Evolutionary conservation across 2,888 invertebrate species (phyloP), one percentile per base, ranked within the genome.

Genomic region (Tanypteryx hageni): DNA sequence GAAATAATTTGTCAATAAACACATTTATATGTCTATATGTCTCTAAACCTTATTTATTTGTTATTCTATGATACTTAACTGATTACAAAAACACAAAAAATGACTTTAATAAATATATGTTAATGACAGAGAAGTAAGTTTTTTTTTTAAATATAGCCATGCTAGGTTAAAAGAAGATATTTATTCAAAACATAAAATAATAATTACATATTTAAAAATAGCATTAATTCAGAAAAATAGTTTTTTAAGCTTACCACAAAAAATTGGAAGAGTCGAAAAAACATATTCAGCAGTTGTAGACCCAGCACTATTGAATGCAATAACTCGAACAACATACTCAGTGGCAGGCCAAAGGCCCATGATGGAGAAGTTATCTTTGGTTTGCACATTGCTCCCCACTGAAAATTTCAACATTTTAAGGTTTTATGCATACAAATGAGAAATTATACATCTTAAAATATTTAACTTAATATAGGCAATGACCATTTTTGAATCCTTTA

Each of bases 311-410:
- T 94, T 95, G 81, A 93, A 93, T 44, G 94, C 94, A 61, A 93
- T 93, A 11, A 95, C 94, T 92, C 94, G 93, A 56, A 95, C 93
- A 57, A 94, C 93, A 93, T 95, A 95, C 92, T 94, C 94, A 68
- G 94, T 94, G 84, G 94, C 94, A 76, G 95, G 94, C 94, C 94
- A 94, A 81, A 95, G 93, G 76, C 94, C 94, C 93, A 93, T 93
- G 84, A 95, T 94, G 86, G 94, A 93, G 92, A 94, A 93, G 56
- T 92, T 94, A 44, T 94, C 94, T 85, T 93, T 93, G n/a, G 92
- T 93, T 59, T 93, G 93, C 44, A 94, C 92, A 86, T 93, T 93
- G 92, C 93, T 94, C 10, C 94, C 94, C 89, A 94, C 94, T 94
- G 93, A 92, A 94, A 93, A 44, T 44, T 82, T 56, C 18, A 92